Conservation (phyloP, 2,113 vertebrate genomes). For the Clupea harengus region DNA sequence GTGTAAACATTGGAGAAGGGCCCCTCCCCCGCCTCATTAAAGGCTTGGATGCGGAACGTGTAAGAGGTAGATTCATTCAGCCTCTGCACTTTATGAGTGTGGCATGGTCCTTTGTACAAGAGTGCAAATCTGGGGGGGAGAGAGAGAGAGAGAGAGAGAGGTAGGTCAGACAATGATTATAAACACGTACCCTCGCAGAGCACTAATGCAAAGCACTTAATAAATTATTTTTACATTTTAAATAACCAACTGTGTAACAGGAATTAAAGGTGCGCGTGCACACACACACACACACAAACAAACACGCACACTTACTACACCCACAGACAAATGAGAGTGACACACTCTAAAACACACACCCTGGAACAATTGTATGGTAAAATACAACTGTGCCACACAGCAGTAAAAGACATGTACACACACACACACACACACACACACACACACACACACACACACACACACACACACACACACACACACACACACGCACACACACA, state of each 20-base stretch:
- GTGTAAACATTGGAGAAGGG: conserved; percentile 91
- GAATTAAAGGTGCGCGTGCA: neutral
- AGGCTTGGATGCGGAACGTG: conserved; percentile 96
- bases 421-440: neutral
- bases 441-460: neutral
- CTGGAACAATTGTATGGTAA: too few relatives aligned
- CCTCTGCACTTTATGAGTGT: conserved; percentile 98
- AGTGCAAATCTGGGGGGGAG: conserved; percentile 82
- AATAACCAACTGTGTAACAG: neutral
- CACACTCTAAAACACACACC: neutral
- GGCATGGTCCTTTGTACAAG: conserved; percentile 96
- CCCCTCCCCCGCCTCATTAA: conserved; percentile 95
- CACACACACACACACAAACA: neutral
- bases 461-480: neutral
- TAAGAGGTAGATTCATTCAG: conserved; percentile 96
- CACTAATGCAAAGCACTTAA: neutral
- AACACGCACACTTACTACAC: neutral
- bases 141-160: neutral
- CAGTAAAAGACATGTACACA: too few relatives aligned
- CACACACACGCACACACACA: neutral
- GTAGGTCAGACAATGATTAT: neutral
- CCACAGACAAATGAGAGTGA: too few relatives aligned
- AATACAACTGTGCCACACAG: too few relatives aligned
- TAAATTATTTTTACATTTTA: neutral
- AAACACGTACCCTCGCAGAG: neutral